These are phyloP conservation scores for Pseudopodoces humilis DNA, from an alignment of 2,113 vertebrate genomes.

Conservation along the genomic window DNA sequence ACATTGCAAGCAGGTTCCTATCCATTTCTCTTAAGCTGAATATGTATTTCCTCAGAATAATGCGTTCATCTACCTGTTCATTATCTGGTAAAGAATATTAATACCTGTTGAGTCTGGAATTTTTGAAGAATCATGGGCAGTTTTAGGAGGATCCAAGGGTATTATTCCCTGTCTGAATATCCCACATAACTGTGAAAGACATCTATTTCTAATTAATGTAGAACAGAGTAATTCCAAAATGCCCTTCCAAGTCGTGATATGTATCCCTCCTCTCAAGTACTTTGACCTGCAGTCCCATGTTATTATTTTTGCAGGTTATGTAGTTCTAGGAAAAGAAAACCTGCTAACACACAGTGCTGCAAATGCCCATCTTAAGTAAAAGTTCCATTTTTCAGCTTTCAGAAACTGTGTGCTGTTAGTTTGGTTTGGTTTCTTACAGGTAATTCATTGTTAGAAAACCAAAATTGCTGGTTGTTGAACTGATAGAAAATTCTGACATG, in stretches of 20 bases:
- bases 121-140: neutral
- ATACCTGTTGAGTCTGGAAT: neutral
- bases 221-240: neutral
- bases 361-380: neutral
- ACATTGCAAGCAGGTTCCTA: neutral
- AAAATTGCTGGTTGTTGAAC: neutral
- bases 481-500: neutral
- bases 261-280: neutral
- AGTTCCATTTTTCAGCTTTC: neutral
- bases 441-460: conserved; percentile 2
- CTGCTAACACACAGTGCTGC: neutral
- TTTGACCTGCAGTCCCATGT: neutral
- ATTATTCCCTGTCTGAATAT: neutral
- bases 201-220: neutral
- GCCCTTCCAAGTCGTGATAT: neutral
- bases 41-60: neutral
- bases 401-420: neutral
- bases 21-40: neutral
- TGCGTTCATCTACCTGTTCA: neutral
- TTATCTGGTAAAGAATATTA: neutral
- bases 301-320: neutral
- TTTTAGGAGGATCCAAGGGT: neutral
- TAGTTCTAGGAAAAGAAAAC: neutral
- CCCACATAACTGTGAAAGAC: neutral
- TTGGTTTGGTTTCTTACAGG: neutral